Base-by-base conservation (phyloP, 2,888 invertebrate species). In the Cantharis lateralis region DNA sequence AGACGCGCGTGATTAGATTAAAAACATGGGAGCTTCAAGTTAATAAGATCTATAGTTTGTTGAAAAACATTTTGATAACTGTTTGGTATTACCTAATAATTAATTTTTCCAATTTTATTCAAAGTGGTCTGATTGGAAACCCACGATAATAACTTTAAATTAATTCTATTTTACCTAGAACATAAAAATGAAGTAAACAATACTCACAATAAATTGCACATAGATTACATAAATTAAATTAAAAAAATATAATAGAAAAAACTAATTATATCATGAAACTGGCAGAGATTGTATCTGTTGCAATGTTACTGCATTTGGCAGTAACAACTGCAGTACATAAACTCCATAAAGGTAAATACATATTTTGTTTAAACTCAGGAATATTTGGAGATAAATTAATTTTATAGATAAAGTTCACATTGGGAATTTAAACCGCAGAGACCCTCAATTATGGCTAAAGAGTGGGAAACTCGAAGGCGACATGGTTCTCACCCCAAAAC, bases 401-500 rank as follows among this genome's bases (percentile, higher is more conserved):
- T 64, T 16, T 18, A 24, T 10, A 64, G 64, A 16, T 1, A 13
- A 16, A 16, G 10, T 16, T 64, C 64, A 13, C 11, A 11, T 32
- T 13, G 18, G 18, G 7, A 18, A 5, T 3, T 10, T 13, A 11
- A 18, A 64, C 1, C 18, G 11, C 10, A 4, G 5, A 26, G 9
- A 26, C 2, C 73, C 68, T 9, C 28, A 16, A n/a, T 18, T 68
- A n/a, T 73, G 73, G 73, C 15, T 68, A 62, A 68, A 69, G 15
- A 73, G 73, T 61, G 73, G 73, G 18, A 68, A 73, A 62, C 10
- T 73, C 13, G n/a, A 73, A 68, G 73, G 73, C 3, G 73, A 73
- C 11, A 73, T 73, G 61, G 26, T 73, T 68, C 48, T 73, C 15
- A 63, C 63, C 7, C 68, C 69, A 13, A 69, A 68, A 15, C 28